Base-by-base conservation (phyloP, 2,888 invertebrate species). In the Drosophila quinaria region DNA sequence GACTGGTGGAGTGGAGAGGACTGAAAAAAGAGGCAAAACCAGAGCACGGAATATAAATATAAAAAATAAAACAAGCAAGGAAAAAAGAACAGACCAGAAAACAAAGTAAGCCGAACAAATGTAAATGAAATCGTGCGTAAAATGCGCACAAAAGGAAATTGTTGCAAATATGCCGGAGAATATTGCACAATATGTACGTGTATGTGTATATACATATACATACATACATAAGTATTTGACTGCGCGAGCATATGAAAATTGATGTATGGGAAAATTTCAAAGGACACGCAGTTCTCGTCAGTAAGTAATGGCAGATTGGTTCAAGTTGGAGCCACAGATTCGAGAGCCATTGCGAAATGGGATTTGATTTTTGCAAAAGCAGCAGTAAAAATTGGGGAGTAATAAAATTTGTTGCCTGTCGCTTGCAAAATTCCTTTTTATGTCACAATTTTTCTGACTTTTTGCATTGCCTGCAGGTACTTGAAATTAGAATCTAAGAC, bases 81-180 rank as follows among this genome's bases (percentile, higher is more conserved):
- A n/a, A 10, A 25, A 19, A 35, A 33, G 17, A 42, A 19, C 13
- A 19, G 15, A 22, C 4, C 9, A 22, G 56, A 46, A 59, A 65
- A 56, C 55, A 69, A 63, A 65, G 67, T 79, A 84, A 84, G 83
- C 76, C 81, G 58, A 74, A 78, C 78, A 78, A 85, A 85, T 74
- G 81, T 83, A 85, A 79, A 85, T 83, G 82, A 87, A 86, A 86
- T 86, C 86, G 86, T 86, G 86, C 86, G 86, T 86, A 83, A 85
- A 81, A 83, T 78, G 79, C 77, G 75, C 79, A 85, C 79, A 86
- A 87, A 85, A 74, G 80, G 46, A 81, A 78, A 75, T 80, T 68
- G 64, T 70, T 82, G 81, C 70, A 74, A 78, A 78, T 69, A 73
- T 71, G 50, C 60, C 68, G 55, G 54, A 70, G 62, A 74, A 74